Evolutionary conservation across 2,797 vertebrate genomes (phyloP), one percentile per base, ranked within the genome.

Genomic region (Bradypodion pumilum): DNA sequence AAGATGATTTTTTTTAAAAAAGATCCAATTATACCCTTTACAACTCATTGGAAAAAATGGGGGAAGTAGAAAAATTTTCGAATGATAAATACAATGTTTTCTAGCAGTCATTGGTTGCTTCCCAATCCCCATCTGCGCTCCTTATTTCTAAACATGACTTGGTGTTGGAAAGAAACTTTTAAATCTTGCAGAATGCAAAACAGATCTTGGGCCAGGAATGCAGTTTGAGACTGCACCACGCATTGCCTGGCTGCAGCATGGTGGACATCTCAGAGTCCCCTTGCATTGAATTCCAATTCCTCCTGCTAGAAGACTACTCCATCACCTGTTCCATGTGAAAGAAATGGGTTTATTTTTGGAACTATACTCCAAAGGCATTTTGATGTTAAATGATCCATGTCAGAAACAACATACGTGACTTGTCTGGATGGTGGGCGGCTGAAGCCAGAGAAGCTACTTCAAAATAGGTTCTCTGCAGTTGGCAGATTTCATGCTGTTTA

Each of bases 401-500:
- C n/a, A 85, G 29, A 74, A 85, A 15, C 15, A 42, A 21, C 25
- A 32, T 35, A 80, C 15, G 23, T 23, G 32, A 6, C 52, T n/a
- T 56, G 62, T 13, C 9, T 76, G 7, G 21, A 49, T 27, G 40
- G 52, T 44, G 32, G 25, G 66, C 8, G 23, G 27, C 2, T 70
- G 37, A 62, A 76, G 7, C 37, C 7, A 16, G 37, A 21, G 49
- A 19, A 70, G 63, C 40, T n/a, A n/a, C 40, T 74, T 59, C 8
- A 56, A 32, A 74, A 44, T 66, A 74, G 32, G 7, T 79, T 37
- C 56, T 44, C 42, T 40, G 46, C 65, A 19, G 60, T 40, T 35
- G 74, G 7, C 44, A 44, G 27, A 32, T 7, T n/a, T 32, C 90
- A 46, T 4, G 29, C 78, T 86, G 37, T 85, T 83, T 76, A 84